Evolutionary conservation across 2,888 invertebrate species (phyloP), one percentile per base, ranked within the genome.

Genomic region (Clepsis dumicolana): DNA sequence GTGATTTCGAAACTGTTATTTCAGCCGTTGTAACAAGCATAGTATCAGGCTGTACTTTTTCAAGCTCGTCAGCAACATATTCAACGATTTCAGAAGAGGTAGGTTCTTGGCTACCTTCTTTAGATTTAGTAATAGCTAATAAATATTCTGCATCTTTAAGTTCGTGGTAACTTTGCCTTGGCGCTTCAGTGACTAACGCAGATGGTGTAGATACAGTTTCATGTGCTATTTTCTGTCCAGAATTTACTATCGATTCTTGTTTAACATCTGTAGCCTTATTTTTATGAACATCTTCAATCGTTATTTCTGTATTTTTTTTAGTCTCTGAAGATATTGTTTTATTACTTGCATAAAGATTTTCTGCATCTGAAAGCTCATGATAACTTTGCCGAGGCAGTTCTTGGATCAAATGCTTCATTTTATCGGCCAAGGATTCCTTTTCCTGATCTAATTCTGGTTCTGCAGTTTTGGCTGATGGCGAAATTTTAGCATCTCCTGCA

Each of bases 291-390:
- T 56, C 21, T 21, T n/a, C 14, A 0, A 35, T 7, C 35, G 21
- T 2, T 35, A 35, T 21, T 35, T 35, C n/a, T 35, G 7, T 16
- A 24, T 8, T 2, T 12, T 29, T 25, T 8, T 48, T 35, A 12
- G 21, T 35, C 5, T 54, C 56, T 57, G 41, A 35, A 57, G 18
- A 25, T 25, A 16, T 12, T 24, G 44, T 54, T 35, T 72, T 72
- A 24, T 48, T 64, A 8, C 69, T 32, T n/a, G 76, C 83, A 21
- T 78, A 70, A 24, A 73, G 64, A 65, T 71, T 79, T 77, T 89
- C 89, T 57, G 86, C 85, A 50, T 86, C 83, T 65, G 61, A 50
- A 25, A 87, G 77, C 68, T 89, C 86, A 44, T 84, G 76, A 75
- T 87, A 85, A 70, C 77, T 82, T 52, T 83, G 77, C 8, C 74